phyloP scores from a whole-genome alignment of 2,797 vertebrate genomes.

The Pangasius djambal region DNA sequence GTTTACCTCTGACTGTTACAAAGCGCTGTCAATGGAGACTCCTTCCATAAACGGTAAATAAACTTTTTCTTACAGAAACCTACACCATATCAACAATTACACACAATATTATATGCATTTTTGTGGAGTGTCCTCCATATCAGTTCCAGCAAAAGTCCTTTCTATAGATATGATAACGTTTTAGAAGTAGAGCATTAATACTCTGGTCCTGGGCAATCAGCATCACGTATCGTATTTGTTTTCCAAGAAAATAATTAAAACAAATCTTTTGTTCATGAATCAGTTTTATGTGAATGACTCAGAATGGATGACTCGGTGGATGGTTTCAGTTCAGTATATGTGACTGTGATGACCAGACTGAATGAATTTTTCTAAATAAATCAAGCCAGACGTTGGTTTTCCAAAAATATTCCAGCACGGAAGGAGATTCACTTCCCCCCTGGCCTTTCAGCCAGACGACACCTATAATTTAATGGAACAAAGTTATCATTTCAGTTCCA shows the following conservation, averaged over 20 bases:
- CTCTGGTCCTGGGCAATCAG: background rate
- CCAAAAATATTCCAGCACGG: slow-evolving; percentile 12
- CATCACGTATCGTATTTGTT: background rate
- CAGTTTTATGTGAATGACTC: background rate
- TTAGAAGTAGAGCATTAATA: background rate
- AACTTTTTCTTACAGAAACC: background rate
- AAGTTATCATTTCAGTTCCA: slow-evolving; percentile 9
- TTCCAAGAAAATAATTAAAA: background rate
- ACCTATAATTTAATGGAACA: background rate
- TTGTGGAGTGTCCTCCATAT: too few species aligned
- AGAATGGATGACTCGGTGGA: background rate
- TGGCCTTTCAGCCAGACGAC: background rate
- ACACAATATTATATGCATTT: background rate
- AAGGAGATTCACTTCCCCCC: background rate
- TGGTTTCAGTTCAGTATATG: background rate
- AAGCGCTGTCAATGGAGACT: background rate
- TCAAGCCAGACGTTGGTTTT: background rate
- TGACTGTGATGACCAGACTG: background rate
- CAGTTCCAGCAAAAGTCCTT: background rate
- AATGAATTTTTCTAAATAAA: slow-evolving; percentile 4
- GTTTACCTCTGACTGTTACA: too few species aligned
- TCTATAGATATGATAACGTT: background rate
- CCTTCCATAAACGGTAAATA: background rate
- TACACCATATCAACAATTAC: background rate
- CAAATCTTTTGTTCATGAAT: background rate